Conservation (phyloP, 2,888 invertebrate genomes). For the Lagria hirta region DNA sequence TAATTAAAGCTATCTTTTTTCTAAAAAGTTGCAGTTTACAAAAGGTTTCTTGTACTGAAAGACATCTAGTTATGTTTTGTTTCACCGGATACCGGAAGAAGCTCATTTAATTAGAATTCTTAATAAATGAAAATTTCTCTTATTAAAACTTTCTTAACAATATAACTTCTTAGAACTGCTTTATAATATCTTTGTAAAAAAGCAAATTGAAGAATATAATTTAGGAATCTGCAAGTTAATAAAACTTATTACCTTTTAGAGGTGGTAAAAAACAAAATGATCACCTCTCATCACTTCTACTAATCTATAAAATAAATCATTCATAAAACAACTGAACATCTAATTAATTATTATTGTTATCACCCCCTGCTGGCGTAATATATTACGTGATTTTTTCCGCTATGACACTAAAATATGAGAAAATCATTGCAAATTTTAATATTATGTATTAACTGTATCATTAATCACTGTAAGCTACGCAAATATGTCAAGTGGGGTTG, state of each 20-base stretch:
- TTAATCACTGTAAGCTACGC: constrained; percentile 37
- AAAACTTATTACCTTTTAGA: not conserved
- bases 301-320: constrained; percentile 10
- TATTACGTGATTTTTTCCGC: constrained; percentile 14
- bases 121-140: constrained; percentile 19
- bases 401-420: constrained; percentile 32
- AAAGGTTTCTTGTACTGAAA: no score
- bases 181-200: not conserved
- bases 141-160: constrained; percentile 24
- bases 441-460: constrained; percentile 36
- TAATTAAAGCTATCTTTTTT: no score
- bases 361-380: constrained; percentile 15
- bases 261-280: not conserved
- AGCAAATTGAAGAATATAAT: not conserved
- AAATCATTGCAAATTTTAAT: constrained; percentile 37
- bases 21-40: no score
- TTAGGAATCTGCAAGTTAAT: constrained; percentile 3
- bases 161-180: constrained; percentile 1
- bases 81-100: constrained; percentile 26
- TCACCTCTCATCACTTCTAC: constrained; percentile 1
- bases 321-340: constrained; percentile 5
- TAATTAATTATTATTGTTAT: constrained; percentile 20
- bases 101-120: constrained; percentile 34
- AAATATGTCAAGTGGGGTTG: constrained; percentile 32
- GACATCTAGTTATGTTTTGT: constrained; percentile 34